Evolutionary conservation across 2,888 invertebrate species (phyloP), one percentile per base, ranked within the genome.

Genomic region (Tigriopus californicus): DNA sequence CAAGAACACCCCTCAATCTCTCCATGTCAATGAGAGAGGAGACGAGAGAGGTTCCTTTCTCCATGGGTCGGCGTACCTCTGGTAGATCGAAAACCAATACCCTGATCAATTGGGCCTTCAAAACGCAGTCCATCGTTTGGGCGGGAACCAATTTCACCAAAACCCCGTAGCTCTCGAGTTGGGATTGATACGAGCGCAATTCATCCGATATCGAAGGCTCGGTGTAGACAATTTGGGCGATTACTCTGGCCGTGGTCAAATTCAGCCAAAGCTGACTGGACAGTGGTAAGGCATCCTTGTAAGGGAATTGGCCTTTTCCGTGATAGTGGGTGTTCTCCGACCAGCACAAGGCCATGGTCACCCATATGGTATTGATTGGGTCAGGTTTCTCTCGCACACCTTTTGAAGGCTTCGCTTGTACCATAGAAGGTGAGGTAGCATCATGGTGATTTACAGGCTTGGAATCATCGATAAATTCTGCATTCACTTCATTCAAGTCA

Each of bases 281-380:
- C 10, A 44, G 15, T 1, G 44, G 25, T n/a, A 40, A 24, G 8
- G 58, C 58, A 2, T 58, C 46, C n/a, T 42, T 58, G 18, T 58
- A 58, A n/a, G 58, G 58, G 40, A 58, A 58, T 12, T 58, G 22
- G 15, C 49, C 49, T 22, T 58, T 58, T 11, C 58, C 58, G 25
- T 58, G 58, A 24, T 24, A 18, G 2, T 58, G 42, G 5, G 58
- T 33, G 15, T 58, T 58, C n/a, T 25, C 44, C 8, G 49, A 48
- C 58, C 58, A 58, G 40, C 58, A 58, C 22, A 58, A 44, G 18
- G 24, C 44, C 56, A 56, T 56, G 42, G 56, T 44, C 13, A 56
- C 46, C 56, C 56, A 56, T n/a, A n/a, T n/a, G 22, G 20, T 56
- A 25, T 44, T 44, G 18, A 2, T 15, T 13, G 25, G 18, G 12